phyloP scores from a whole-genome alignment of 2,797 vertebrate genomes.

The Dermochelys coriacea region DNA sequence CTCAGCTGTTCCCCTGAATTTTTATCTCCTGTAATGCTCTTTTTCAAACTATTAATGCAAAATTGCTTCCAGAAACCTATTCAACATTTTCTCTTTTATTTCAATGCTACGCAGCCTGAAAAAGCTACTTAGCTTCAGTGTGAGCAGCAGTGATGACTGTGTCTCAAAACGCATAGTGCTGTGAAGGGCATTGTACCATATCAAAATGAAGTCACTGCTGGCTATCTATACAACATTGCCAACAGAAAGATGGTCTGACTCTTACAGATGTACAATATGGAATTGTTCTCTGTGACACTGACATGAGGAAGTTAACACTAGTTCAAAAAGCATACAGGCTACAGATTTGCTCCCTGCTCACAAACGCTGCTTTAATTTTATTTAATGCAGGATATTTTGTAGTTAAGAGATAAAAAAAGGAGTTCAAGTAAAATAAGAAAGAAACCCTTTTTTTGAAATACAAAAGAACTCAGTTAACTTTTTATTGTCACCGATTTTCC shows the following conservation, averaged over 20 bases:
- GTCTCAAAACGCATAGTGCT: not conserved
- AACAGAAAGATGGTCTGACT: not conserved
- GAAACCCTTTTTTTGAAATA: not conserved
- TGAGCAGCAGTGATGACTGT: not conserved
- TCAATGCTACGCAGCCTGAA: not conserved
- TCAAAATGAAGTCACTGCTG: not conserved
- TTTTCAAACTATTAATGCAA: constrained; percentile 16
- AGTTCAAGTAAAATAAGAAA: not conserved
- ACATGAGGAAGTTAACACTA: not conserved
- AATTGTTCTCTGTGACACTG: not conserved
- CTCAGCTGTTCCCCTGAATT: not conserved
- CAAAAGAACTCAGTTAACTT: not conserved
- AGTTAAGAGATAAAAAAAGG: not conserved
- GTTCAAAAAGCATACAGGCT: not conserved
- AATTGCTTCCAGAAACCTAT: constrained; percentile 13
- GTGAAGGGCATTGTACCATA: not conserved
- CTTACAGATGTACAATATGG: not conserved
- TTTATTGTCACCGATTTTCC: not conserved
- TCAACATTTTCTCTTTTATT: not conserved
- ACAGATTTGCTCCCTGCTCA: not conserved
- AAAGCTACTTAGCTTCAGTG: not conserved
- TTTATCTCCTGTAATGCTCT: not conserved
- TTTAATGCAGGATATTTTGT: not conserved
- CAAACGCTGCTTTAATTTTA: not conserved
- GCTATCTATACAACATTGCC: not conserved